These are phyloP conservation scores for Tetragnatha versicolor DNA, from an alignment of 1,140 invertebrate species.

Conservation along the genomic window DNA sequence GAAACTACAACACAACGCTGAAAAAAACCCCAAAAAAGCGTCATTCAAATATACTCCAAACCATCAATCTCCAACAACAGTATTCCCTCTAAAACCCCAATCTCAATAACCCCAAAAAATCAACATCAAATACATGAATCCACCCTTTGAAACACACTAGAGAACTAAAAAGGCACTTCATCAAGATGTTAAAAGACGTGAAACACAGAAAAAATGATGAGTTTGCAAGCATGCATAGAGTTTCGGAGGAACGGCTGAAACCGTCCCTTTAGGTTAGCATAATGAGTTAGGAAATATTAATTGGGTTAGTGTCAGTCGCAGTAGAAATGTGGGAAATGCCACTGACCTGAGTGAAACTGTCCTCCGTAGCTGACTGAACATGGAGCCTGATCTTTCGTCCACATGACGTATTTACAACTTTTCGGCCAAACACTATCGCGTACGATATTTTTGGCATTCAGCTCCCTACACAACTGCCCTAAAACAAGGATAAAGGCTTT, in stretches of 20 bases:
- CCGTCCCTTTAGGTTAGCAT: slow-evolving; percentile 11
- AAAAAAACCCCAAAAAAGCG: too few relatives aligned
- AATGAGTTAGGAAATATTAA: neutral
- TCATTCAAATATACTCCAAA: too few relatives aligned
- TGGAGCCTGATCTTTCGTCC: slow-evolving; percentile 50
- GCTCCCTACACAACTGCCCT: slow-evolving; percentile 53
- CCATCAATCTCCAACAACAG: too few relatives aligned
- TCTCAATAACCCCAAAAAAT: too few relatives aligned
- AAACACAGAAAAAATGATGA: neutral
- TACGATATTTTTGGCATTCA: slow-evolving; percentile 53
- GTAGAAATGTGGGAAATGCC: slow-evolving; percentile 39
- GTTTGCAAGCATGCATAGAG: neutral
- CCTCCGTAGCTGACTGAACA: slow-evolving; percentile 50
- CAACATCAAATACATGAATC: too few relatives aligned
- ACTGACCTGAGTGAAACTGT: slow-evolving; percentile 52
- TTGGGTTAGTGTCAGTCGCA: slow-evolving; percentile 37
- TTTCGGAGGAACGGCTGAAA: neutral
- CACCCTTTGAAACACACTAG: too few relatives aligned
- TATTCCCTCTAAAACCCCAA: too few relatives aligned
- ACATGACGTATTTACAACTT: slow-evolving; percentile 54
- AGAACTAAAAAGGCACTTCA: too few relatives aligned
- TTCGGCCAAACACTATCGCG: slow-evolving; percentile 53
- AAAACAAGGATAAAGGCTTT: slow-evolving; percentile 47
- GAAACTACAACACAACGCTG: too few relatives aligned
- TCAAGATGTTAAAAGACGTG: neutral